Evolutionary conservation across 1,140 invertebrate genomes (phyloP).

Genomic region (Homalodisca vitripennis): DNA sequence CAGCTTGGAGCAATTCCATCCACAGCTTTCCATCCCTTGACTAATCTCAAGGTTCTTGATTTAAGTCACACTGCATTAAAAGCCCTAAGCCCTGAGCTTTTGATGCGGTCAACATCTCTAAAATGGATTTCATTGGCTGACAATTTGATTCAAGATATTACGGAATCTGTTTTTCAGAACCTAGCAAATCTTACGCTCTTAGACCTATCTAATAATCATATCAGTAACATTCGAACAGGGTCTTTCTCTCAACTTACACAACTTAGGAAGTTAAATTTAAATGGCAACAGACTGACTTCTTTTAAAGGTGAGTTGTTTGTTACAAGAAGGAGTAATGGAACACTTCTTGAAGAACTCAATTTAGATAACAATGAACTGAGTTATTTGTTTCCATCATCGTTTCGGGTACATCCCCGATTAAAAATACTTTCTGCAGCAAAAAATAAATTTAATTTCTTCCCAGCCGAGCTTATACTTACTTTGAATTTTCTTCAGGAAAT

Average conservation of each 20-base stretch:
- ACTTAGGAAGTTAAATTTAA: constrained; percentile 63
- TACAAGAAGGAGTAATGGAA: constrained; percentile 55
- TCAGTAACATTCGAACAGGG: constrained; percentile 69
- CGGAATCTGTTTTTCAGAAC: constrained; percentile 69
- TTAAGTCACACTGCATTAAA: constrained; percentile 70
- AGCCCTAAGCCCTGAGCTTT: constrained; percentile 65
- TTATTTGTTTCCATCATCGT: constrained; percentile 78
- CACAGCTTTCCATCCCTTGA: constrained; percentile 58
- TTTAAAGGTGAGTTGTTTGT: constrained; percentile 80
- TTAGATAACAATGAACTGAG: constrained; percentile 73
- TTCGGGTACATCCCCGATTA: constrained; percentile 75
- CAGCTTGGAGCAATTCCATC: constrained; percentile 61
- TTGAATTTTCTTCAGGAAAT: constrained; percentile 66
- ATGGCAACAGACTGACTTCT: constrained; percentile 67
- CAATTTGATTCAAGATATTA: constrained; percentile 68
- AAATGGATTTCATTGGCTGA: constrained; percentile 63
- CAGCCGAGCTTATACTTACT: constrained; percentile 71
- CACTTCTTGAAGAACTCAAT: constrained; percentile 68
- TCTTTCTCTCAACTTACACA: constrained; percentile 68
- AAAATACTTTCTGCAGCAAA: constrained; percentile 63
- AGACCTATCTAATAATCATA: constrained; percentile 73
- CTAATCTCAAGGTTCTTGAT: constrained; percentile 64
- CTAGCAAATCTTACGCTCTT: constrained; percentile 67
- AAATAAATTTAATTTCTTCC: constrained; percentile 81
- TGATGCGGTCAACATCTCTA: constrained; percentile 64